These are phyloP conservation scores for Amphilophus citrinellus DNA, from an alignment of 2,113 vertebrate species.

Conservation along the genomic window DNA sequence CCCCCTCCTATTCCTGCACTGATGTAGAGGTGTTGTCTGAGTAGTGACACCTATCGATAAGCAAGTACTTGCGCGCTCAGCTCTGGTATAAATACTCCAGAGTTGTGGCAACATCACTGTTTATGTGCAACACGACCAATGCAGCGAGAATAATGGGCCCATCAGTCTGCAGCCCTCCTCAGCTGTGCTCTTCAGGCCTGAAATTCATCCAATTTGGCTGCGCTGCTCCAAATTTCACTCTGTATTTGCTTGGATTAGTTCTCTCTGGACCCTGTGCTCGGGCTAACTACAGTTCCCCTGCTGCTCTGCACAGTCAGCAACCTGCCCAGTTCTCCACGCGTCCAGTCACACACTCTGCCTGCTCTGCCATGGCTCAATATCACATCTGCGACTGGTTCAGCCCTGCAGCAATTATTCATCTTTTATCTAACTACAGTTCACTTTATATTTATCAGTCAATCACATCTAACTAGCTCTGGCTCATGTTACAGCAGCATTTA, in stretches of 20 bases:
- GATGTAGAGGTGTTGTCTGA: background rate
- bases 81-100: background rate
- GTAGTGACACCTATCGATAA: background rate
- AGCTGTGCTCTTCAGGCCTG: background rate
- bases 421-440: background rate
- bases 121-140: background rate
- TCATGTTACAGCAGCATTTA: too few species aligned
- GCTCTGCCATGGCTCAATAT: background rate
- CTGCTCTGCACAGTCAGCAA: conserved; percentile 8
- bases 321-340: background rate
- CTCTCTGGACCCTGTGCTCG: background rate
- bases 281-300: background rate
- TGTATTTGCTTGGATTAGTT: conserved; percentile 3
- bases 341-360: background rate
- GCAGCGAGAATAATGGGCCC: background rate
- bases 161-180: background rate
- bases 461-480: too few species aligned
- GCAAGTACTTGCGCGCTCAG: background rate
- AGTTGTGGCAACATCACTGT: background rate
- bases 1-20: background rate
- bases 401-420: background rate
- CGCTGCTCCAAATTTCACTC: background rate
- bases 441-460: too few species aligned
- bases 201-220: background rate
- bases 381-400: background rate